Percentiles rank a stretch among this genome's conserved stretches.
Conservation (phyloP, 2,888 invertebrate species). For the Gastrophysa polygoni region DNA sequence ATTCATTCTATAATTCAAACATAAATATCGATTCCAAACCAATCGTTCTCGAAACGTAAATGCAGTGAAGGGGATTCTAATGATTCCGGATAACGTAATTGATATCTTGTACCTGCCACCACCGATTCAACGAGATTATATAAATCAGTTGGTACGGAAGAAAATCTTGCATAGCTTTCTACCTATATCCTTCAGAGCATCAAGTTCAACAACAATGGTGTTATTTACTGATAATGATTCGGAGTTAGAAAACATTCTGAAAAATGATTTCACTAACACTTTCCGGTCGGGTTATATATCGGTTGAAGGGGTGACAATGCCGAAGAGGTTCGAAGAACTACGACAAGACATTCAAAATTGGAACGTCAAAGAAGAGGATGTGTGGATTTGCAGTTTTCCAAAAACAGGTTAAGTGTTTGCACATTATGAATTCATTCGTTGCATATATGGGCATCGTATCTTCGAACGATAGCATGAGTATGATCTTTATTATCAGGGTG, state of each 20-base stretch:
- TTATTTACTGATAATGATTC: slow-evolving; percentile 17
- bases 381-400: slow-evolving; percentile 64
- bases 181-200: neutral
- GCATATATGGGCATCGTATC: too few species aligned
- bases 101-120: neutral
- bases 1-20: too few species aligned
- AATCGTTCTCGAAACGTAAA: too few species aligned
- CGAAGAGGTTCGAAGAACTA: slow-evolving; percentile 55
- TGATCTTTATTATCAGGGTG: too few species aligned
- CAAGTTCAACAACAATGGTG: slow-evolving; percentile 2
- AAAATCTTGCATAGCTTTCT: neutral
- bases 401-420: slow-evolving; percentile 61
- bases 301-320: slow-evolving; percentile 55
- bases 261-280: slow-evolving; percentile 45
- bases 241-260: slow-evolving; percentile 41
- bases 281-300: slow-evolving; percentile 48
- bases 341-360: slow-evolving; percentile 57
- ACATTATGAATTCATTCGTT: neutral
- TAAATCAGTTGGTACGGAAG: neutral
- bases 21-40: too few species aligned
- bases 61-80: neutral
- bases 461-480: too few species aligned
- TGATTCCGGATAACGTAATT: neutral
- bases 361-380: slow-evolving; percentile 60
- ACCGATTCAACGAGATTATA: neutral